Evolutionary conservation across 1,140 invertebrate genomes (phyloP).

Genomic region (Drosophila nigrodunni): DNA sequence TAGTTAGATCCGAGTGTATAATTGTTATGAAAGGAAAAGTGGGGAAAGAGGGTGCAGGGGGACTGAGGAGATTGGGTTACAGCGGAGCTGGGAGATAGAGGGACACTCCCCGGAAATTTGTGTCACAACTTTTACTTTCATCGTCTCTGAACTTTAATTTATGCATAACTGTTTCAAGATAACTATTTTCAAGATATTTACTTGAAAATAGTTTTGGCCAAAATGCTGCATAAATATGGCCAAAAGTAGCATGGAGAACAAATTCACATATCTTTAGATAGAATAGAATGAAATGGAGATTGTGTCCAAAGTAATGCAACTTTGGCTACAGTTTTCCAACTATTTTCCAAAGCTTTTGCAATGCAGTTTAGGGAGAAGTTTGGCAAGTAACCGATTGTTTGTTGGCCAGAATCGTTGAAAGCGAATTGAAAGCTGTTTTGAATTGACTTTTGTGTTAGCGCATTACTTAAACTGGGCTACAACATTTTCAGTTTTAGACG

Average conservation of each 20-base stretch:
- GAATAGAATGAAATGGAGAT: neutral
- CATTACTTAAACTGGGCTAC: neutral
- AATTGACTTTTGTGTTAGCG: conserved; percentile 24
- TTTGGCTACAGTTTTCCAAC: too few species aligned
- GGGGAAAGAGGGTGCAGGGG: neutral
- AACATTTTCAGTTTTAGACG: neutral
- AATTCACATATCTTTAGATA: conserved; percentile 2
- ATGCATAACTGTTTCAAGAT: conserved; percentile 26
- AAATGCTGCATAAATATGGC: neutral
- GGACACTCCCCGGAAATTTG: neutral
- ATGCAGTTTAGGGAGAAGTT: neutral
- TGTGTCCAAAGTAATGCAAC: neutral
- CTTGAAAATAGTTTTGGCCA: conserved; percentile 19
- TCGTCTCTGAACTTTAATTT: conserved; percentile 25
- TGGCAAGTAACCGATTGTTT: neutral
- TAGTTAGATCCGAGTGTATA: conserved; percentile 49
- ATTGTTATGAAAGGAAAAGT: conserved; percentile 54
- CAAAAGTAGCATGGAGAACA: neutral
- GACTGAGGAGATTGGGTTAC: neutral
- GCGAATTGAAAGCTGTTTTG: neutral
- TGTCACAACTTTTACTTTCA: conserved; percentile 18
- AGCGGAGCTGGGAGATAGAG: too few species aligned
- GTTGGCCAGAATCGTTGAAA: conserved; percentile 14
- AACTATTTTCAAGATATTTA: conserved; percentile 15
- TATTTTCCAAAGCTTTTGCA: neutral